Conservation (phyloP, 2,797 vertebrate species). For the Sciaenops ocellatus region DNA sequence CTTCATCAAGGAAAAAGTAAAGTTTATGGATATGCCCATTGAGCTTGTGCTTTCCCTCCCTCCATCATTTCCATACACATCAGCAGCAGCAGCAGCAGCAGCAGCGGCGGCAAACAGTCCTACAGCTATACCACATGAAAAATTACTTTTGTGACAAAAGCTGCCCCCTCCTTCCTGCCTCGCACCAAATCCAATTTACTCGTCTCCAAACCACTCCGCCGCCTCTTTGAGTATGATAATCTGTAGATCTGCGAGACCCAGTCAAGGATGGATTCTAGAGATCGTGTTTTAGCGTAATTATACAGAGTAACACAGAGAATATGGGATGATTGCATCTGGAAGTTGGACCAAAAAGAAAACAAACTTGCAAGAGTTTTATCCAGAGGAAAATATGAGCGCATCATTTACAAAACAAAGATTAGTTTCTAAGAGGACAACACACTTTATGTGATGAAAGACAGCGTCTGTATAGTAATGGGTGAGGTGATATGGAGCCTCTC, state of each 20-base stretch:
- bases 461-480: too few relatives aligned
- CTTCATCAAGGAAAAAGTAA: conserved; percentile 42
- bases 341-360: conserved; percentile 3
- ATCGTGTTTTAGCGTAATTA: conserved; percentile 19
- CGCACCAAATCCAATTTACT: conserved; percentile 65
- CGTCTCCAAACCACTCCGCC: conserved; percentile 28
- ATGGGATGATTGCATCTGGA: conserved; percentile 18
- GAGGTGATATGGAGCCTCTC: neutral
- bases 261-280: conserved; percentile 15
- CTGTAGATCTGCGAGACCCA: conserved; percentile 27
- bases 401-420: neutral
- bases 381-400: neutral
- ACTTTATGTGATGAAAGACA: neutral
- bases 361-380: conserved; percentile 19
- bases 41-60: conserved; percentile 19
- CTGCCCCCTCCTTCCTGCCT: conserved; percentile 29
- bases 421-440: neutral
- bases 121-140: conserved; percentile 48
- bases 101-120: conserved; percentile 21
- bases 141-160: conserved; percentile 57
- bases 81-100: conserved; percentile 23
- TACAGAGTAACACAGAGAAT: conserved; percentile 12
- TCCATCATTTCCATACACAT: conserved; percentile 43
- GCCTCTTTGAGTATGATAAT: conserved; percentile 38
- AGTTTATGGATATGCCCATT: conserved; percentile 37